These are phyloP conservation scores for Pseudomyrmex pallidus DNA, from an alignment of 1,140 invertebrate genomes.

Conservation along the genomic window DNA sequence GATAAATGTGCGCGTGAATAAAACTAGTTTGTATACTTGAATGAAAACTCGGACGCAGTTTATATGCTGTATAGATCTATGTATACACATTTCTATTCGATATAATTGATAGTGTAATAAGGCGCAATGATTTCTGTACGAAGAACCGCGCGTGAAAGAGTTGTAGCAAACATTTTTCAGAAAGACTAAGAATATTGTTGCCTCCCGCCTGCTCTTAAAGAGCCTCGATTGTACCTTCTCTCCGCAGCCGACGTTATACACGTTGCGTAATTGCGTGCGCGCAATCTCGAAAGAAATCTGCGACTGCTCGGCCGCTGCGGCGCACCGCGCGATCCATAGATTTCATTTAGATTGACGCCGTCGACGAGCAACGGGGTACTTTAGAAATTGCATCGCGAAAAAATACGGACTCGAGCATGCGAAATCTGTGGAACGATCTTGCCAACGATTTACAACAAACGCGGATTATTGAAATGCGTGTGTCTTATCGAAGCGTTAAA, in stretches of 20 bases:
- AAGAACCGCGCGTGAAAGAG: no score
- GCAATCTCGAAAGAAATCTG: constrained; percentile 73
- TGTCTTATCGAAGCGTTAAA: constrained; percentile 27
- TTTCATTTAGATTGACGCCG: constrained; percentile 76
- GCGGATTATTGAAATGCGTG: constrained; percentile 44
- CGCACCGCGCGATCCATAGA: constrained; percentile 67
- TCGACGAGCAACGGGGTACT: constrained; percentile 34
- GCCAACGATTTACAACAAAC: constrained; percentile 45
- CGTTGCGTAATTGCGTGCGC: constrained; percentile 78
- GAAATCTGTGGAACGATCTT: constrained; percentile 20
- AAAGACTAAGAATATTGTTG: no score
- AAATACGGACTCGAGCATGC: constrained; percentile 19
- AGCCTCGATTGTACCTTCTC: constrained; percentile 41
- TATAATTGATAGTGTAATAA: constrained; percentile 52
- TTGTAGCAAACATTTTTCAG: no score
- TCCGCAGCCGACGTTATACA: constrained; percentile 41
- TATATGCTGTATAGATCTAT: constrained; percentile 65
- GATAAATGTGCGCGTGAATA: not conserved
- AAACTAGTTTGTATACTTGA: constrained; percentile 44
- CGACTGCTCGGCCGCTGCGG: constrained; percentile 60
- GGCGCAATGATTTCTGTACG: no score
- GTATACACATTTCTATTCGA: constrained; percentile 37
- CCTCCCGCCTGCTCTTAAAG: not conserved
- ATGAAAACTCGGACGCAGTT: constrained; percentile 61
- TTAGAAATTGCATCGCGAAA: constrained; percentile 43